A percentile compares a stretch with the other conserved stretches of the same genome.
Evolutionary conservation across 1,140 invertebrate genomes (phyloP).

Genomic region (Ctenoplectra terminalis): DNA sequence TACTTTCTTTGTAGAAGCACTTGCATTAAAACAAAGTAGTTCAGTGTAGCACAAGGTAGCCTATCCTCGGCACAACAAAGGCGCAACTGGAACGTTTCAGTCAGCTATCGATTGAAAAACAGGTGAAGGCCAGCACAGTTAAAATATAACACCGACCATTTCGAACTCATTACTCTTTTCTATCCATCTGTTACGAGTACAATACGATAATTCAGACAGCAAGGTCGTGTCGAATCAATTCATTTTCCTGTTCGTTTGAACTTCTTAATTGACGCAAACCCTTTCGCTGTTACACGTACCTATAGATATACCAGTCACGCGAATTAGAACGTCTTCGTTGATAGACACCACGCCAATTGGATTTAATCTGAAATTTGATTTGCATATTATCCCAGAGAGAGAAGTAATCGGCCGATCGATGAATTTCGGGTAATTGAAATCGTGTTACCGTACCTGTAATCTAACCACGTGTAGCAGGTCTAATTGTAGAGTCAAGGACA

Average conservation of each 20-base stretch:
- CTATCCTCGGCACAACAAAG: neutral
- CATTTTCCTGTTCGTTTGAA: neutral
- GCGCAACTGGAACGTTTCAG: neutral
- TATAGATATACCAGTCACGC: neutral
- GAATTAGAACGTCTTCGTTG: slow-evolving; percentile 30
- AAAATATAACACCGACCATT: slow-evolving; percentile 2
- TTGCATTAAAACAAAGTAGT: neutral
- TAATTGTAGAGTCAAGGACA: slow-evolving; percentile 21
- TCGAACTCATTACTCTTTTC: slow-evolving; percentile 19
- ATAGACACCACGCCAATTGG: slow-evolving; percentile 31
- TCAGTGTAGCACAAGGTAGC: neutral
- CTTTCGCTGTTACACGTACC: too few species aligned
- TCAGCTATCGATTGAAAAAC: slow-evolving; percentile 29
- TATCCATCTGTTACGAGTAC: neutral
- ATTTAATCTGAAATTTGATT: slow-evolving; percentile 43
- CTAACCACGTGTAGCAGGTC: slow-evolving; percentile 16
- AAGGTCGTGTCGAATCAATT: neutral
- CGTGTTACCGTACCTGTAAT: slow-evolving; percentile 31
- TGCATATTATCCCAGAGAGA: slow-evolving; percentile 37
- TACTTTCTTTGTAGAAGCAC: neutral
- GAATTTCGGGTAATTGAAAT: slow-evolving; percentile 48
- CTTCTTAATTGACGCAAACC: neutral
- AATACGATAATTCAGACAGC: neutral
- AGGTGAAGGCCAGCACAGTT: slow-evolving; percentile 20
- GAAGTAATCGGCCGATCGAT: slow-evolving; percentile 47